These are phyloP conservation scores for Oryzias woworae DNA, from an alignment of 2,113 vertebrate species.

Conservation along the genomic window DNA sequence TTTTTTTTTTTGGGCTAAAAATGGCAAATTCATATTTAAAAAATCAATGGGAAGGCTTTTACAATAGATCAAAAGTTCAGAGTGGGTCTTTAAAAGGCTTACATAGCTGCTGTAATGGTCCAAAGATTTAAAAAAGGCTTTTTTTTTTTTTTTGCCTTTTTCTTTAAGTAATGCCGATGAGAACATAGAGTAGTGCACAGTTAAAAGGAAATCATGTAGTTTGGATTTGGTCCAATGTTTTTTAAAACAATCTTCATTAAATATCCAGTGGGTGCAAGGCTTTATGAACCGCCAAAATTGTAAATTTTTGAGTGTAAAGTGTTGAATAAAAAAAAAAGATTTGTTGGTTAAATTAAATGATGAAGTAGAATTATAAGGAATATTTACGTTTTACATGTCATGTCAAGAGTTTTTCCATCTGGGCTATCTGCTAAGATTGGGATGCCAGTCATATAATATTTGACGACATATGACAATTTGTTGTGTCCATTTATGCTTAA, in stretches of 20 bases:
- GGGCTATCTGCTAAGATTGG: neutral
- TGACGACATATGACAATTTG: slow-evolving; percentile 30
- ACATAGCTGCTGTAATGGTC: too few relatives aligned
- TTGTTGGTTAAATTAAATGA: slow-evolving; percentile 18
- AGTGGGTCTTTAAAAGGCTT: too few relatives aligned
- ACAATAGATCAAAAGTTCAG: too few relatives aligned
- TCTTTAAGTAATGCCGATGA: too few relatives aligned
- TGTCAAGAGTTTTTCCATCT: slow-evolving; percentile 9
- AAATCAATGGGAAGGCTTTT: too few relatives aligned
- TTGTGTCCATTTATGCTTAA: slow-evolving; percentile 48
- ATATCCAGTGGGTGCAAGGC: slow-evolving; percentile 50
- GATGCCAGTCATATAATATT: slow-evolving; percentile 11
- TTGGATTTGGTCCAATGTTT: neutral
- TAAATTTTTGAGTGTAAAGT: too few relatives aligned
- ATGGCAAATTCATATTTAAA: too few relatives aligned
- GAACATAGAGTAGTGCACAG: neutral
- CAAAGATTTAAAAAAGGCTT: too few relatives aligned
- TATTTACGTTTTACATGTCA: slow-evolving; percentile 11
- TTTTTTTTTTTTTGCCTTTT: too few relatives aligned
- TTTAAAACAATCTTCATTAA: slow-evolving; percentile 8
- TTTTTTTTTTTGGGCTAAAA: too few relatives aligned
- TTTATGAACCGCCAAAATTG: neutral
- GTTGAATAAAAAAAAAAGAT: neutral
- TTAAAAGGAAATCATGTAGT: neutral
- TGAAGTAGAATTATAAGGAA: too few relatives aligned